phyloP scores from a whole-genome alignment of 2,113 vertebrate genomes.

The Nibea coibor region DNA sequence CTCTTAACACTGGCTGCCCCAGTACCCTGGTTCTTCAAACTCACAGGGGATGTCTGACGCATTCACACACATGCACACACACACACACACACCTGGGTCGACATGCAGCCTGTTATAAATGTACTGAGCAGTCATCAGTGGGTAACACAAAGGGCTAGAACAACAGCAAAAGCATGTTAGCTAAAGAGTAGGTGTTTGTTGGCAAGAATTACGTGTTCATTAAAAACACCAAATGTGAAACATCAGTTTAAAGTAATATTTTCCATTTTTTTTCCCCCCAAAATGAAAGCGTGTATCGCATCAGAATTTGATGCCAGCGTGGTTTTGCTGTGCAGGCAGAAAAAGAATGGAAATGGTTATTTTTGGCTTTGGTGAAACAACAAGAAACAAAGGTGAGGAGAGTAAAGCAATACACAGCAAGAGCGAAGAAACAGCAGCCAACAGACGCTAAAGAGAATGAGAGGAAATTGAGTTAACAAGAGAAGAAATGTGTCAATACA shows the following conservation, averaged over 20 bases:
- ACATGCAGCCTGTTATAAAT: slow-evolving; percentile 44
- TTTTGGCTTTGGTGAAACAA: slow-evolving; percentile 1
- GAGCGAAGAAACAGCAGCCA: slow-evolving; percentile 16
- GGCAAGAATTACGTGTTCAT: background rate
- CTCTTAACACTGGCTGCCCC: slow-evolving; percentile 68
- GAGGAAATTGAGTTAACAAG: slow-evolving; percentile 15
- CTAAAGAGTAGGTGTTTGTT: background rate
- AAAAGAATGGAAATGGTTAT: background rate
- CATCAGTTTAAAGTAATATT: background rate
- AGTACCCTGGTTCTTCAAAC: slow-evolving; percentile 77
- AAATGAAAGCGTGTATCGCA: background rate
- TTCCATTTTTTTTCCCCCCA: background rate
- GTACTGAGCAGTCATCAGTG: slow-evolving; percentile 10
- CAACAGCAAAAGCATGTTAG: slow-evolving; percentile 3
- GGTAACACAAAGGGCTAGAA: slow-evolving; percentile 11
- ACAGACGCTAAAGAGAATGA: background rate
- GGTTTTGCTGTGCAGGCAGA: background rate
- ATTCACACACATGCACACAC: slow-evolving; percentile 43
- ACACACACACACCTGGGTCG: slow-evolving; percentile 53
- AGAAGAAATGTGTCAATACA: slow-evolving; percentile 34
- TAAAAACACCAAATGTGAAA: background rate
- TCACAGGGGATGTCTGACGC: slow-evolving; percentile 59
- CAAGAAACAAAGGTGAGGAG: background rate
- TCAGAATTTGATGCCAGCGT: background rate
- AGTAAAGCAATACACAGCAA: background rate